These are phyloP conservation scores for Oeneis ivallda DNA, from an alignment of 2,888 invertebrate genomes.

Conservation along the genomic window DNA sequence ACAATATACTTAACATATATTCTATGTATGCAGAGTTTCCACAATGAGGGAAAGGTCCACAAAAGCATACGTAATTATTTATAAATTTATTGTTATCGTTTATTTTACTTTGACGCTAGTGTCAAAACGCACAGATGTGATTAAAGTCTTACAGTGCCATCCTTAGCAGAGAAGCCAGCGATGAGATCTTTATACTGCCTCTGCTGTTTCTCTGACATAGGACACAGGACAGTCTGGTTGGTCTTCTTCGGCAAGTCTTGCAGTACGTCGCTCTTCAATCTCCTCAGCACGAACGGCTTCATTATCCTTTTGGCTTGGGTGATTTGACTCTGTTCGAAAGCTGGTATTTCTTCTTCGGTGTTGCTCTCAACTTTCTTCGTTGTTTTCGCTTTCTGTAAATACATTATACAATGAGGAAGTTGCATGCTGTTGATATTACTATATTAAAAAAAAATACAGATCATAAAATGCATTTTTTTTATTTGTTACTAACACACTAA, in stretches of 20 bases:
- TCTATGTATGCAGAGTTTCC: too few species aligned
- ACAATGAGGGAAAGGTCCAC: too few species aligned
- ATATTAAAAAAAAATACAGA: too few species aligned
- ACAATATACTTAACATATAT: too few species aligned
- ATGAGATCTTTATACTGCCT: constrained; percentile 89
- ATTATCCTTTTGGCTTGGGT: constrained; percentile 96
- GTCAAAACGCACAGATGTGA: too few species aligned
- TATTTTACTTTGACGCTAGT: too few species aligned
- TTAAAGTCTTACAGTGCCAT: constrained; percentile 81
- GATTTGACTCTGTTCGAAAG: constrained; percentile 95
- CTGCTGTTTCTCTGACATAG: constrained; percentile 88
- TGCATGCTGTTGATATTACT: too few species aligned
- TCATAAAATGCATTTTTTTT: too few species aligned
- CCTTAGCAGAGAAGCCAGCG: constrained; percentile 84
- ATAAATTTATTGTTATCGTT: too few species aligned
- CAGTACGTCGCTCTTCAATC: constrained; percentile 93
- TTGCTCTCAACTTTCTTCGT: constrained; percentile 70
- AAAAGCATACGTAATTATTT: too few species aligned
- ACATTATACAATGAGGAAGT: too few species aligned
- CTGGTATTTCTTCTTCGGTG: constrained; percentile 82
- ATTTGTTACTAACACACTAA: too few species aligned
- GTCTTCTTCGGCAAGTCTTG: constrained; percentile 92
- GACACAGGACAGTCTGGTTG: constrained; percentile 83
- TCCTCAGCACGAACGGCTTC: constrained; percentile 95
- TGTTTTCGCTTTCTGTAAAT: constrained; percentile 78